These are phyloP conservation scores for Hecatera dysodea DNA, from an alignment of 2,888 invertebrate genomes.

Conservation along the genomic window DNA sequence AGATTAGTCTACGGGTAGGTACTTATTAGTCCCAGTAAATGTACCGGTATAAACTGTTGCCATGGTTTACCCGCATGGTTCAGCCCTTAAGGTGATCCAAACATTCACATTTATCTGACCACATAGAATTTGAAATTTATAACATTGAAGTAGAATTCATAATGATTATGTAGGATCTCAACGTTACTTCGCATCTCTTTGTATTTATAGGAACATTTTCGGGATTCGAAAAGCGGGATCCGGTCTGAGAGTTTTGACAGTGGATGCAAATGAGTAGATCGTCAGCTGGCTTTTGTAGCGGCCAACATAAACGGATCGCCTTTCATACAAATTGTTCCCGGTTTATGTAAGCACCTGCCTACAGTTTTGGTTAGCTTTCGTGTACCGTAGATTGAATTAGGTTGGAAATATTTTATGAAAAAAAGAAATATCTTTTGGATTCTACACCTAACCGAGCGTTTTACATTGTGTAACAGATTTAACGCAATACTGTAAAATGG, in stretches of 20 bases:
- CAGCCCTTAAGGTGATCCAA: no score
- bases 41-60: no score
- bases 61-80: no score
- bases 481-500: no score
- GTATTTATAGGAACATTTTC: constrained; percentile 45
- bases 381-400: background rate
- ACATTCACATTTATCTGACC: no score
- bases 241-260: constrained; percentile 54
- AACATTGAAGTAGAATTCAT: background rate
- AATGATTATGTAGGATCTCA: constrained; percentile 9
- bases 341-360: constrained; percentile 37
- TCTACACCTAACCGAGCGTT: no score
- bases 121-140: background rate
- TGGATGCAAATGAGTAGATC: constrained; percentile 62
- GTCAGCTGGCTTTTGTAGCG: constrained; percentile 59
- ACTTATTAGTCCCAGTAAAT: no score
- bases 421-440: no score
- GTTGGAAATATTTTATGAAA: background rate
- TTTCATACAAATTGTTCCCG: constrained; percentile 45
- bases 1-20: no score
- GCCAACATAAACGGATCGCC: constrained; percentile 42
- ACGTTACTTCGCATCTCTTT: constrained; percentile 17
- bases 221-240: constrained; percentile 41
- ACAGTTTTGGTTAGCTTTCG: background rate
- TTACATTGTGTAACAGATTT: no score